A percentile compares a stretch with the other conserved stretches of the same genome.
These are phyloP conservation scores for Drosophila anomalata DNA, from an alignment of 2,888 invertebrate genomes.

Conservation along the genomic window DNA sequence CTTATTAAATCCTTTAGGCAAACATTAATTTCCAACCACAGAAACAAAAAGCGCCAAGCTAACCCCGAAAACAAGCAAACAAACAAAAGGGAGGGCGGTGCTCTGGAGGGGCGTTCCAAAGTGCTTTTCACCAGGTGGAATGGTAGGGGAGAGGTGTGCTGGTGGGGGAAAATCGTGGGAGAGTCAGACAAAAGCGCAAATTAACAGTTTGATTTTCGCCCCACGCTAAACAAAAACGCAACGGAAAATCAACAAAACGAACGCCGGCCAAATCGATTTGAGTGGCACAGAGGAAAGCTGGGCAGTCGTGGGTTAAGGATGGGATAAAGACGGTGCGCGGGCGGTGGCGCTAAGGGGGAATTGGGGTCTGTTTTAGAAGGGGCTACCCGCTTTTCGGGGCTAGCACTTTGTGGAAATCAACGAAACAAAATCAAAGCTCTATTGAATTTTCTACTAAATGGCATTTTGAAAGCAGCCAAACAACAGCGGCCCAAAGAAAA, in stretches of 20 bases:
- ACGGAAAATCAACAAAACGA: slow-evolving; percentile 72
- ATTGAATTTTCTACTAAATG: slow-evolving; percentile 78
- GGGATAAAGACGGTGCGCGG: neutral
- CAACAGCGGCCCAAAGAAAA: slow-evolving; percentile 30
- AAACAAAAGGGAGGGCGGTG: neutral
- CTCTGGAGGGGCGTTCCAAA: slow-evolving; percentile 47
- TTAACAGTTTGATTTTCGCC: slow-evolving; percentile 77
- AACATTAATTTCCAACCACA: slow-evolving; percentile 73
- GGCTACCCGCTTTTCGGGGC: slow-evolving; percentile 23
- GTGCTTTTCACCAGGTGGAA: slow-evolving; percentile 60
- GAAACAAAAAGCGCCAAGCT: slow-evolving; percentile 60
- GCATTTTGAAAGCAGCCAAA: slow-evolving; percentile 73
- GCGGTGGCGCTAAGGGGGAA: neutral
- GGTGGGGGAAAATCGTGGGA: slow-evolving; percentile 22
- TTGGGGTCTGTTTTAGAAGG: slow-evolving; percentile 22
- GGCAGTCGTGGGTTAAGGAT: slow-evolving; percentile 16
- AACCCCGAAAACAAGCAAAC: slow-evolving; percentile 58
- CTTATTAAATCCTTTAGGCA: slow-evolving; percentile 77
- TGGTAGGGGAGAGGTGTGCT: slow-evolving; percentile 1
- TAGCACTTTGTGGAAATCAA: slow-evolving; percentile 78
- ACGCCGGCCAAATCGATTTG: slow-evolving; percentile 70
- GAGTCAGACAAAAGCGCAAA: slow-evolving; percentile 75
- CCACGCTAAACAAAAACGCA: slow-evolving; percentile 74
- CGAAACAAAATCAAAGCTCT: slow-evolving; percentile 78
- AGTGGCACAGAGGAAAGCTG: slow-evolving; percentile 19